A percentile compares a stretch with the other conserved stretches of the same genome.
phyloP scores from a whole-genome alignment of 2,888 invertebrate species.

The Drosophila falleni region DNA sequence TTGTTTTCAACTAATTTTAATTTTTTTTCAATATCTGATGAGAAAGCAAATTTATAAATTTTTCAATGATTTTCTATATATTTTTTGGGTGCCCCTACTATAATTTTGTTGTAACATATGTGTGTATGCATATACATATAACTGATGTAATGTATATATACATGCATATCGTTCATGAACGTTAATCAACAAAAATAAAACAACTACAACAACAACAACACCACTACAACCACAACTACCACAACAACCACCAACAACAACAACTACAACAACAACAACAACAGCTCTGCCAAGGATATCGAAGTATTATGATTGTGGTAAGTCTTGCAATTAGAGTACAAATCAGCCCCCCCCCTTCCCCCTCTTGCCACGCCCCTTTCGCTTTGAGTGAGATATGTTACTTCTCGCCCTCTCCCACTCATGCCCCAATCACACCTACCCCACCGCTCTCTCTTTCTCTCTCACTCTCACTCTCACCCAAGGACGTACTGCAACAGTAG shows the following conservation, averaged over 20 bases:
- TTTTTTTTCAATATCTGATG: conserved; percentile 13
- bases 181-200: conserved; percentile 59
- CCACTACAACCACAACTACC: conserved; percentile 40
- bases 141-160: conserved; percentile 21
- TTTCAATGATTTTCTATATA: conserved; percentile 64
- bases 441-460: neutral
- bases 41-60: conserved; percentile 59
- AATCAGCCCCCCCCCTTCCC: neutral
- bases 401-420: neutral
- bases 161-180: conserved; percentile 56
- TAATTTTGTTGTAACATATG: conserved; percentile 71
- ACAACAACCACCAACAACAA: conserved; percentile 55
- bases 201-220: conserved; percentile 35
- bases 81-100: conserved; percentile 65
- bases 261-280: conserved; percentile 48
- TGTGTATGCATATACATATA: conserved; percentile 35
- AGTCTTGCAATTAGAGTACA: conserved; percentile 81
- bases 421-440: neutral
- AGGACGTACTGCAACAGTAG: conserved; percentile 19
- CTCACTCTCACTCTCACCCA: neutral
- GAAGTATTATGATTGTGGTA: conserved; percentile 89
- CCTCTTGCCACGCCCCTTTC: neutral
- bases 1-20: neutral
- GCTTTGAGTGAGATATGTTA: neutral
- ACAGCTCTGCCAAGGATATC: conserved; percentile 88